Conservation (phyloP, 2,888 invertebrate species). For the Eudemis profundana region DNA sequence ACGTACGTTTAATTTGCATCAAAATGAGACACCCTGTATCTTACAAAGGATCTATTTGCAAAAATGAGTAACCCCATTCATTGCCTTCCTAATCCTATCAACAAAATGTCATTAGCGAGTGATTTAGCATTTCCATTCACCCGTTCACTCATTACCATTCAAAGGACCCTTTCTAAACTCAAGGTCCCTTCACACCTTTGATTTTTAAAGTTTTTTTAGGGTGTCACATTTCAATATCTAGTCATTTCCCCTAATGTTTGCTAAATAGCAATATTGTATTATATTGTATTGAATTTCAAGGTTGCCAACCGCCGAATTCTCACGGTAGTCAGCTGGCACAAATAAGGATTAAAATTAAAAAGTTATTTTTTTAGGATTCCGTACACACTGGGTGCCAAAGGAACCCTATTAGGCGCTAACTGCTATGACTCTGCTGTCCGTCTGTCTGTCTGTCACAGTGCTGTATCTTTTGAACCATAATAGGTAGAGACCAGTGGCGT, state of each 20-base stretch:
- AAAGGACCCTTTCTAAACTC: slow-evolving; percentile 49
- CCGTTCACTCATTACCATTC: slow-evolving; percentile 51
- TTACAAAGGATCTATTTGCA: slow-evolving; percentile 13
- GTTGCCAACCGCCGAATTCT: slow-evolving; percentile 37
- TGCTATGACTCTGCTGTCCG: too few relatives aligned
- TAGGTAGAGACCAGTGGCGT: too few relatives aligned
- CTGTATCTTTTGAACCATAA: too few relatives aligned
- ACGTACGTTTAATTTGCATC: slow-evolving; percentile 20
- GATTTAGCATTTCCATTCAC: slow-evolving; percentile 48
- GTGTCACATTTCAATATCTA: slow-evolving; percentile 48
- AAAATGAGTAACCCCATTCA: slow-evolving; percentile 19
- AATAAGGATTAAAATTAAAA: slow-evolving; percentile 21
- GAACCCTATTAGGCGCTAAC: too few relatives aligned
- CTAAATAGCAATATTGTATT: slow-evolving; percentile 45
- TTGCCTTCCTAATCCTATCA: slow-evolving; percentile 43
- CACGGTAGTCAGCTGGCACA: slow-evolving; percentile 37
- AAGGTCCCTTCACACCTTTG: slow-evolving; percentile 59
- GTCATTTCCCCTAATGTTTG: slow-evolving; percentile 47
- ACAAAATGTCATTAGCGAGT: slow-evolving; percentile 47
- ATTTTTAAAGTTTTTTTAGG: slow-evolving; percentile 40
- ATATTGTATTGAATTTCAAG: slow-evolving; percentile 44
- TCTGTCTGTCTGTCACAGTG: too few relatives aligned
- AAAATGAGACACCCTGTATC: slow-evolving; percentile 20
- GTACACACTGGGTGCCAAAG: too few relatives aligned
- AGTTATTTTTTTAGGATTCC: slow-evolving; percentile 18